Evolutionary conservation across 2,888 invertebrate genomes (phyloP), one percentile per base, ranked within the genome.

Genomic region (Operophtera brumata): DNA sequence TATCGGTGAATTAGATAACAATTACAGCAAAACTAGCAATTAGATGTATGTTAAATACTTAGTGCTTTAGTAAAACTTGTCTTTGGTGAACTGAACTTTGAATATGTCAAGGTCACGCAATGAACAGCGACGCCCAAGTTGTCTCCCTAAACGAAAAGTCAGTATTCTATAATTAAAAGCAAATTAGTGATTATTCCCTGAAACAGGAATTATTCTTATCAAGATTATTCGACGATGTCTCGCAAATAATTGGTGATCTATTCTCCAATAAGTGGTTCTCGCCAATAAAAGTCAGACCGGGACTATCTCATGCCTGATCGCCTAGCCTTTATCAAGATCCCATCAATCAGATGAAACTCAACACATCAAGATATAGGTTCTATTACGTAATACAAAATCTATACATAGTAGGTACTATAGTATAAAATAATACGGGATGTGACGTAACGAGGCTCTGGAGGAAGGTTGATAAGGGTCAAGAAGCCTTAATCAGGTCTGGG

Each of bases 391-490:
- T 40, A 25, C n/a, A 14, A 28, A n/a, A 20, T 4, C 35, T 36
- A 14, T 42, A 20, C 20, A 20, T 20, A 41, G 26, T 13, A 41
- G 30, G 13, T 12, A 34, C 37, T 32, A 44, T 12, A 25, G 46
- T 32, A 30, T 30, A 26, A 47, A 12, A 48, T 44, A 45, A 36
- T 48, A 42, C 13, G 37, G 50, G 47, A 14, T 47, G 53, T 46
- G 57, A 47, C 54, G 53, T 47, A 53, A 53, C 49, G 20, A 20
- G 28, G 26, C 57, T 49, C 50, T 44, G 50, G 54, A 46, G 47
- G 47, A 47, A 46, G 52, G 59, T 52, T 59, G 59, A 59, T 55
- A 55, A 52, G 59, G 59, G 59, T 59, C 55, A 59, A 59, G 59
- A 46, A 51, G 59, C 59, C 47, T 48, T 59, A 59, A 59, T 59